phyloP scores from a whole-genome alignment of 1,140 invertebrate genomes.

The Anastatus disparis region DNA sequence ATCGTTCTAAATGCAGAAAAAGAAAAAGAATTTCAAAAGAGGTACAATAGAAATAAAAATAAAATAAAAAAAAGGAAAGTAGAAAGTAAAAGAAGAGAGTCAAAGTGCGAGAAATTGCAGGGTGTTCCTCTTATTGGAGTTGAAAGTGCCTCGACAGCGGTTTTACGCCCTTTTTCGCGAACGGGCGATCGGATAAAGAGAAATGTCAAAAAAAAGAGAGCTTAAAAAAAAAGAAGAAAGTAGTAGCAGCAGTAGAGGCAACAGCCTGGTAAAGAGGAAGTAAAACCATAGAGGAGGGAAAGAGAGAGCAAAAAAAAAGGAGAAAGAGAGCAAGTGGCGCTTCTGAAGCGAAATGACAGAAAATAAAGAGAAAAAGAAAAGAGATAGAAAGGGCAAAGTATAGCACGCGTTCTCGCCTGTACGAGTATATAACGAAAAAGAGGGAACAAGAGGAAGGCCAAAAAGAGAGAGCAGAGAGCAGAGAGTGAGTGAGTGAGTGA shows the following conservation, averaged over 20 bases:
- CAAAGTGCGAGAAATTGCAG: conserved; percentile 5
- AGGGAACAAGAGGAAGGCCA: conserved; percentile 43
- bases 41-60: not conserved
- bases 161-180: conserved; percentile 47
- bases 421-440: conserved; percentile 44
- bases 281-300: not conserved
- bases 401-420: not conserved
- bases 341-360: conserved; percentile 45
- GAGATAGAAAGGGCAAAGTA: conserved; percentile 13
- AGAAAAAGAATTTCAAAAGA: too few species aligned
- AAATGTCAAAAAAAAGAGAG: conserved; percentile 23
- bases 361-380: conserved; percentile 29
- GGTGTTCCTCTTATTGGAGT: conserved; percentile 40
- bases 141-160: conserved; percentile 50
- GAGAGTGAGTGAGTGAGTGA: conserved; percentile 33
- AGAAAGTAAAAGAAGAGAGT: not conserved
- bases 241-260: not conserved
- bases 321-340: conserved; percentile 29
- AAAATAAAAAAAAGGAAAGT: not conserved
- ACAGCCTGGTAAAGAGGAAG: not conserved
- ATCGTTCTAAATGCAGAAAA: not conserved
- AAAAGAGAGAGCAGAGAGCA: conserved; percentile 37
- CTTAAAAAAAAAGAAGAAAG: too few species aligned
- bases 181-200: conserved; percentile 51
- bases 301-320: not conserved